phyloP scores from a whole-genome alignment of 1,140 invertebrate species.

The Coenobita brevimanus region DNA sequence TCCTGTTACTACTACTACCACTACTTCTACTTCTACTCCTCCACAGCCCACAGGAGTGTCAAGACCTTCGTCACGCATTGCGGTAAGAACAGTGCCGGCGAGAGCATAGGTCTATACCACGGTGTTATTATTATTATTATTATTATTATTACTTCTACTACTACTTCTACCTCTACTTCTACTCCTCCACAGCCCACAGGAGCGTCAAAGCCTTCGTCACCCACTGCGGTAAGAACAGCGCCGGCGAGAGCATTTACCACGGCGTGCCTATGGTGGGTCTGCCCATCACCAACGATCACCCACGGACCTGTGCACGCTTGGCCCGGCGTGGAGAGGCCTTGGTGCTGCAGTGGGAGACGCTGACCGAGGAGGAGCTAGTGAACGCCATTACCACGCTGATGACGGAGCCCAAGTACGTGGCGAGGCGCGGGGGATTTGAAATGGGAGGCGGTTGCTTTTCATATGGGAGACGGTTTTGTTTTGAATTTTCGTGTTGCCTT shows the following conservation, averaged over 20 bases:
- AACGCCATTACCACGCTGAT: constrained; percentile 19
- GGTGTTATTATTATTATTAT: constrained; percentile 76
- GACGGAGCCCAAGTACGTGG: constrained; percentile 32
- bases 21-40: too few relatives aligned
- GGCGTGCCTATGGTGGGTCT: constrained; percentile 75
- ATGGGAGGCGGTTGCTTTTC: not conserved
- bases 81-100: constrained; percentile 74
- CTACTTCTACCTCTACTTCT: not conserved
- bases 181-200: constrained; percentile 70
- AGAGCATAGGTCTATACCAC: constrained; percentile 74
- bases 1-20: too few relatives aligned
- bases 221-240: constrained; percentile 75
- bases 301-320: constrained; percentile 50
- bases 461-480: too few relatives aligned
- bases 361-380: constrained; percentile 27
- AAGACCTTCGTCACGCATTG: constrained; percentile 74
- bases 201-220: constrained; percentile 72
- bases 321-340: constrained; percentile 46
- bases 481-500: too few relatives aligned
- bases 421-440: not conserved
- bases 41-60: constrained; percentile 71
- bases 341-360: constrained; percentile 55
- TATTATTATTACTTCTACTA: too few relatives aligned
- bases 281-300: constrained; percentile 75
- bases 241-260: constrained; percentile 74